Evolutionary conservation across 2,113 vertebrate species (phyloP), one percentile per base, ranked within the genome.

Genomic region (Hydrolagus affinis): DNA sequence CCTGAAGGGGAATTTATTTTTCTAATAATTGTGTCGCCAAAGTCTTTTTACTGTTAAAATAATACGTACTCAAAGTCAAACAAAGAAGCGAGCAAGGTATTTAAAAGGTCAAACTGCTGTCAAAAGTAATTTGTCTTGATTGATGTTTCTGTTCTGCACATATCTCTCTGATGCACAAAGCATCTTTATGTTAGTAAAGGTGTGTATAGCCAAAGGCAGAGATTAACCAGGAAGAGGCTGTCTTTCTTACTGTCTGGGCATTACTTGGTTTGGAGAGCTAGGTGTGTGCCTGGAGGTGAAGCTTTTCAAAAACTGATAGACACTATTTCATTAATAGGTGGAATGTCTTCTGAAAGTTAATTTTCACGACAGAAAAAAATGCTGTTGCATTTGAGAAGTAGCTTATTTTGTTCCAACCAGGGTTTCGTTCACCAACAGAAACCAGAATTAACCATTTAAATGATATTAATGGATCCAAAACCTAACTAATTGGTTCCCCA

Each of bases 61-160:
- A 66, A 83, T 66, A 68, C 11, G 62, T 30, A 68, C 15, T 19
- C 9, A 83, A 59, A 66, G 62, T 83, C 66, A 68, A 83, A 83
- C 78, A 83, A 83, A 68, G 77, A 80, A 80, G n/a, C 64, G 25
- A 80, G 77, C 60, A 80, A 80, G 78, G 62, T 83, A 83, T 83
- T 83, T 83, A 83, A 83, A 66, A 83, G 78, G 78, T 83, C 78
- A 83, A 83, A 83, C 28, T 64, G 78, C 62, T 83, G 78, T 83
- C 78, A 83, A 68, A 66, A 83, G 19, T 28, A 83, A 83, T 83
- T 83, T 83, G 60, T 68, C 78, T 66, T 83, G 78, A 83, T 83
- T 83, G 78, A 83, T 83, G 78, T 83, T 83, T 83, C 78, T 6
- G 62, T 9, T 14, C 78, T 66, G 78, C 28, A 66, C 64, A 60